Base-by-base conservation (phyloP, 1,140 invertebrate genomes). In the Wiebesia pumilae region DNA sequence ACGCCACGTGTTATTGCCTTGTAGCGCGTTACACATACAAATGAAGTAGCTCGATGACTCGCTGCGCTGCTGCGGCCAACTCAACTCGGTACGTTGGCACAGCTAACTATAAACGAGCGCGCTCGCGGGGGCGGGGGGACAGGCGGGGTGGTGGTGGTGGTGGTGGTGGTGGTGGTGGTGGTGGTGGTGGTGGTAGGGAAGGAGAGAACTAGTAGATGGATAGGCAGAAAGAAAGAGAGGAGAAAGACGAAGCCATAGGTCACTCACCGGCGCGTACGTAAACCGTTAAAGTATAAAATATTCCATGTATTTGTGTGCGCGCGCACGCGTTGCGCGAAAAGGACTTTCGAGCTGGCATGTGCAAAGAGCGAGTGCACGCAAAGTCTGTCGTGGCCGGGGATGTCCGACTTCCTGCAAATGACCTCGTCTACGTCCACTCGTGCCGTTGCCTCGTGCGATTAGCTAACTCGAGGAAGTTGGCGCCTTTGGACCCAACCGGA, bases 231-330 rank as follows among this genome's bases (percentile, higher is more conserved):
- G 62, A 35, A 67, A 12, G 27, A 30, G 9, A 47, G 21, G 47
- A 35, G 30, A 58, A 47, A 58, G 33, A 85, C 82, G 71, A 81
- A 88, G 88, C 85, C 92, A 91, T 92, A 92, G 93, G 93, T 93
- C 93, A 93, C 91, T 93, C 93, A 93, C 93, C 93, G 92, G 87
- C 87, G 83, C 86, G 87, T 87, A 87, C 62, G 67, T 88, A 85
- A 88, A 88, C 88, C 87, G 87, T 89, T 89, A 81, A 88, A 87
- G 71, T 62, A 67, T 87, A 88, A 62, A 85, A 78, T 78, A 51
- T 79, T 65, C 58, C 43, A 21, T 12, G 7, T 10, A 6, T 69
- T 21, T 69, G 12, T 47, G 38, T 9, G 35, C 38, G 79, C 79
- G 35, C 58, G 77, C 24, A 47, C 38, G 38, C 65, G 21, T 80